These are phyloP conservation scores for Lepetodrilus schrolli DNA, from an alignment of 2,888 invertebrate genomes.

Conservation along the genomic window DNA sequence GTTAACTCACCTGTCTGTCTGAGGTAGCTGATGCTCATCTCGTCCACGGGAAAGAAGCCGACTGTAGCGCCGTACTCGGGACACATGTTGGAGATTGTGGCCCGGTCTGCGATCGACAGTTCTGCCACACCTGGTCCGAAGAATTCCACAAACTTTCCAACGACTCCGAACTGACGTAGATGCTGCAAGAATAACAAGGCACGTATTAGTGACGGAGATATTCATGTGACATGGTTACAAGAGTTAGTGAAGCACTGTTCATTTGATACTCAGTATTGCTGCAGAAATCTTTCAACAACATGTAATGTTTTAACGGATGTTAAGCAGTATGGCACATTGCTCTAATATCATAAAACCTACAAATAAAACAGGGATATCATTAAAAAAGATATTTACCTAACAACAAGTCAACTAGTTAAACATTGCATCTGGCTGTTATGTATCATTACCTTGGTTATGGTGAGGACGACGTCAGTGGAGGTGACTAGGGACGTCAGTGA, in stretches of 20 bases:
- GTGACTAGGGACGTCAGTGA: conserved; percentile 88
- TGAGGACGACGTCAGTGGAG: conserved; percentile 96
- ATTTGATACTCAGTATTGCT: too few relatives aligned
- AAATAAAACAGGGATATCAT: too few relatives aligned
- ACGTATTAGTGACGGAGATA: too few relatives aligned
- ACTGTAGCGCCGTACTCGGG: conserved; percentile 98
- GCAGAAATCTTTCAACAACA: too few relatives aligned
- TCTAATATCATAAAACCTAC: too few relatives aligned
- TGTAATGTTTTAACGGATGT: too few relatives aligned
- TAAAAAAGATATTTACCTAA: too few relatives aligned
- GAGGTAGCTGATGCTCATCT: conserved; percentile 86
- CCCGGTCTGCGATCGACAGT: conserved; percentile 95
- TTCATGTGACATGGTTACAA: too few relatives aligned
- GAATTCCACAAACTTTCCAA: conserved; percentile 99
- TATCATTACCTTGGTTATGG: conserved; percentile 97
- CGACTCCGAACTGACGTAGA: conserved; percentile 93
- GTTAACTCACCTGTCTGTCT: conserved; percentile 83
- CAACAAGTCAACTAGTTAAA: too few relatives aligned
- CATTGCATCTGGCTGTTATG: too few relatives aligned
- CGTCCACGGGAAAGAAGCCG: conserved; percentile 94
- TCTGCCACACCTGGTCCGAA: conserved; percentile 94
- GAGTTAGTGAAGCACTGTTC: too few relatives aligned
- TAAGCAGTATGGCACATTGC: too few relatives aligned
- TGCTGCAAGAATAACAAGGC: conserved; percentile 80
- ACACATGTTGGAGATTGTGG: conserved; percentile 99